These are phyloP conservation scores for Hyles vespertilio DNA, from an alignment of 1,140 invertebrate genomes.

Conservation along the genomic window DNA sequence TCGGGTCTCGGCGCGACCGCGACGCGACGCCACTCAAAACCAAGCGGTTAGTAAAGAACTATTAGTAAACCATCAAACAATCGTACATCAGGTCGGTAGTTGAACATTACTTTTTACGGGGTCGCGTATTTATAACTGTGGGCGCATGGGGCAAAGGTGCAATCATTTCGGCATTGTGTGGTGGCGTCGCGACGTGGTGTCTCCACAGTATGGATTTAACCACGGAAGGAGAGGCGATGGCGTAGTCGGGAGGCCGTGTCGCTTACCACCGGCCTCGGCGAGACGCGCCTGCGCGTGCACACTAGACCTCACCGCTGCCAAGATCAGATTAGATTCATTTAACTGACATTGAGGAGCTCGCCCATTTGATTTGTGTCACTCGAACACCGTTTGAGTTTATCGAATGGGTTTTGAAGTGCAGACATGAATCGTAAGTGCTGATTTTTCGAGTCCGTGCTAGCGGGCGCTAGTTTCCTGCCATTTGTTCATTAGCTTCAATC, in stretches of 20 bases:
- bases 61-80: not conserved
- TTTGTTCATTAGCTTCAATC: too few relatives aligned
- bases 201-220: not conserved
- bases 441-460: too few relatives aligned
- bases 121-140: slow-evolving; percentile 19
- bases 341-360: slow-evolving; percentile 39
- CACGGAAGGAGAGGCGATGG: not conserved
- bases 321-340: slow-evolving; percentile 55
- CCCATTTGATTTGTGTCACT: slow-evolving; percentile 25
- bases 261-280: not conserved
- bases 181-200: slow-evolving; percentile 13
- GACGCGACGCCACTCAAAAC: not conserved
- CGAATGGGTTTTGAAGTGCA: too few relatives aligned
- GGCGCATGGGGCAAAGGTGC: slow-evolving; percentile 12
- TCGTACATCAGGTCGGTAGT: not conserved
- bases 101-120: slow-evolving; percentile 11
- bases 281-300: not conserved
- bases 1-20: not conserved
- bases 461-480: too few relatives aligned
- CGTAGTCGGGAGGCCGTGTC: not conserved
- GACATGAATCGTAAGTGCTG: not conserved
- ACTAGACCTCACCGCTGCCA: slow-evolving; percentile 34
- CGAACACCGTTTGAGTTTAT: not conserved
- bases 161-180: slow-evolving; percentile 17
- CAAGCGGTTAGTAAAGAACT: not conserved